phyloP scores from a whole-genome alignment of 2,888 invertebrate species.

The Drepanosiphum platanoidis region DNA sequence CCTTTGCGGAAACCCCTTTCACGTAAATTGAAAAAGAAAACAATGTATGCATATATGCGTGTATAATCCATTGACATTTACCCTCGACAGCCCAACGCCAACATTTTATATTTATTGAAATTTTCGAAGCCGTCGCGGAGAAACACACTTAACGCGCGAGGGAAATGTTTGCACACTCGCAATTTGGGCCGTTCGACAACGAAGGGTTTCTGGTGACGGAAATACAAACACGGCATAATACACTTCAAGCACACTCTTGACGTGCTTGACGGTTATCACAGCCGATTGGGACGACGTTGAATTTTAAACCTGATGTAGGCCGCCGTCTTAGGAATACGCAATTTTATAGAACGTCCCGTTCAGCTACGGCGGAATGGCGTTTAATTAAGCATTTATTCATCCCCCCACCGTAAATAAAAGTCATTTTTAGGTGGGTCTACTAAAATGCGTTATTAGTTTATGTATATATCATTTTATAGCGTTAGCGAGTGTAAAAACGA shows the following conservation, averaged over 20 bases:
- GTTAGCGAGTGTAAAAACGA: background rate
- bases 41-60: background rate
- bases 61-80: conserved; percentile 21
- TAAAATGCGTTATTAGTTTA: conserved; percentile 34
- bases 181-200: background rate
- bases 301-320: background rate
- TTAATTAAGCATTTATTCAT: conserved; percentile 42
- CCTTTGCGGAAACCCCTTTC: conserved; percentile 25
- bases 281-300: background rate
- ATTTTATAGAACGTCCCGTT: background rate
- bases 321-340: background rate
- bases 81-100: background rate
- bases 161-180: background rate
- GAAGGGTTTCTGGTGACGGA: background rate
- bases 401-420: conserved; percentile 42
- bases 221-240: background rate
- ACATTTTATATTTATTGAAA: conserved; percentile 24
- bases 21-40: conserved; percentile 23
- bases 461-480: background rate
- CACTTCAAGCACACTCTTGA: background rate
- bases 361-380: background rate
- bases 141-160: background rate
- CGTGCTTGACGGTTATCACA: background rate
- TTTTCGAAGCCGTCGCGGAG: background rate
- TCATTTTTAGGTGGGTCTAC: conserved; percentile 53